Evolutionary conservation across 2,888 invertebrate genomes (phyloP), one percentile per base, ranked within the genome.

Genomic region (Schizaphis graminum): DNA sequence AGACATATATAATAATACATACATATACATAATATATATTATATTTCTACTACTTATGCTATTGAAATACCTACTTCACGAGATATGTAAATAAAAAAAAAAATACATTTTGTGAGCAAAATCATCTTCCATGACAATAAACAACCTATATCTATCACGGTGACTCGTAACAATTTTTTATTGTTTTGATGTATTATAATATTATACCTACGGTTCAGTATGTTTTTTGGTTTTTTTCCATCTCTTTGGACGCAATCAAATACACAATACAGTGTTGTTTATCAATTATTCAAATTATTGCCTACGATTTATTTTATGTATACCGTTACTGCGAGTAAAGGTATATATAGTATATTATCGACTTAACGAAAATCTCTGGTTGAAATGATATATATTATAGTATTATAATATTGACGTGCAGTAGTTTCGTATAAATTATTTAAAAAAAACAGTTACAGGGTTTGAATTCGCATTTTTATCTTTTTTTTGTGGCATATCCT

Each of bases 61-160:
- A 21, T 28, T 77, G 41, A 67, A 88, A 92, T 88, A 92, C 53
- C 53, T 53, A 53, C 44, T 88, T 89, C 41, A 53, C 41, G 44
- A 53, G 28, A 89, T 16, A 67, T 56, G 61, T 77, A 41, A 88
- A 89, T 89, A 61, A 61, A 85, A 91, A 91, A 91, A 56, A 56
- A 85, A 87, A 87, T 49, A 53, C 49, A 53, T 88, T 67, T 88
- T 89, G 28, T 49, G 10, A 67, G 92, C 47, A 67, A 93, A 93
- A 93, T 89, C 89, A 56, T 93, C 77, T 89, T 93, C 89, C 92
- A 53, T 89, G 88, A 93, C 92, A 93, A 67, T 88, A 92, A 92
- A 93, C 44, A 67, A 53, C 67, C 41, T 77, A 67, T 41, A 89
- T 88, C 92, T 53, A 93, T 53, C 47, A 47, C 49, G 13, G 77